phyloP scores from a whole-genome alignment of 2,113 vertebrate genomes.

The Strix uralensis region DNA sequence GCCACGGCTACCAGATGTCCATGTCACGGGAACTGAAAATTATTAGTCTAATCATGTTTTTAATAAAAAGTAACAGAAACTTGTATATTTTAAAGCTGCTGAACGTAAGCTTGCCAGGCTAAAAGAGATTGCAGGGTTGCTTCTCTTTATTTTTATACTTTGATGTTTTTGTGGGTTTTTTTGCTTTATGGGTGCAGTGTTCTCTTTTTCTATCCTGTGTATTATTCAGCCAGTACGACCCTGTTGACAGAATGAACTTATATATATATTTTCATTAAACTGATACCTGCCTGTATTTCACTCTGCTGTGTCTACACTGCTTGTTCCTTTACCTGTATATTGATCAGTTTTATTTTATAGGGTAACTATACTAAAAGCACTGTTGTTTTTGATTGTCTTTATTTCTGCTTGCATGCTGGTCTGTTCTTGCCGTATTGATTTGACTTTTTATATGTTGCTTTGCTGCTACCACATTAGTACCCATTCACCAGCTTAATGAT shows the following conservation, averaged over 20 bases:
- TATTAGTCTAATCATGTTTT: slow-evolving; percentile 47
- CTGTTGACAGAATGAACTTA: not conserved
- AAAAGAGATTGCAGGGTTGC: not conserved
- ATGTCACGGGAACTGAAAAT: slow-evolving; percentile 40
- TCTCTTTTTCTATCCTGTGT: not conserved
- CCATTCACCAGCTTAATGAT: slow-evolving; percentile 23
- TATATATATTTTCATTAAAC: not conserved
- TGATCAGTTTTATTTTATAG: not conserved
- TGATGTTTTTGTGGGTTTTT: not conserved
- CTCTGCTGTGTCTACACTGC: not conserved
- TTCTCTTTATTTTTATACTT: not conserved
- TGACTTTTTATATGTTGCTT: slow-evolving; percentile 34
- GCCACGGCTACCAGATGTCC: slow-evolving; percentile 49
- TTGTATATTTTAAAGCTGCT: not conserved
- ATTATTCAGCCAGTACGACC: not conserved
- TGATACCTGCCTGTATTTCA: not conserved
- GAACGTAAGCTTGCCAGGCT: not conserved
- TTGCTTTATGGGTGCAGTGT: not conserved
- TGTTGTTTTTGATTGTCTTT: not conserved
- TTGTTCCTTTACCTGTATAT: slow-evolving; percentile 23
- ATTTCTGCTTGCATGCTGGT: not conserved
- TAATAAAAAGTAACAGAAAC: slow-evolving; percentile 45
- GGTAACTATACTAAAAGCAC: not conserved
- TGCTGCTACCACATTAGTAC: not conserved
- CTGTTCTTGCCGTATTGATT: slow-evolving; percentile 8